Conservation (phyloP, 2,888 invertebrate genomes). For the Nomada fucata region DNA sequence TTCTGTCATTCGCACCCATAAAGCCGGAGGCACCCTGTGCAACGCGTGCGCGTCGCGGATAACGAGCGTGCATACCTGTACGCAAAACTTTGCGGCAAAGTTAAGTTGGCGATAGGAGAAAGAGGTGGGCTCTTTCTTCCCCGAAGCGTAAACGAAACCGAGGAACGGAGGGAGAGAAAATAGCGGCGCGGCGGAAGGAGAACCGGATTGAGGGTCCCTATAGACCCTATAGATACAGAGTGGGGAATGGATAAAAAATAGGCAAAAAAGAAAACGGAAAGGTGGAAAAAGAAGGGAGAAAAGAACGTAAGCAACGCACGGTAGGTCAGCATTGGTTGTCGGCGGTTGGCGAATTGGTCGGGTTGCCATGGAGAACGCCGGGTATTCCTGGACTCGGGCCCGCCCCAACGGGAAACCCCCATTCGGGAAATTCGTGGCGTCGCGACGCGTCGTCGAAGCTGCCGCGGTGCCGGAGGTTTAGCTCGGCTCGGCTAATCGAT, state of each 20-base stretch:
- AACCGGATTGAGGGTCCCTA: constrained; percentile 20
- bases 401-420: constrained; percentile 81
- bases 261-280: neutral
- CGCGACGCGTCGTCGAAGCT: constrained; percentile 79
- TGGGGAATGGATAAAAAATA: constrained; percentile 3
- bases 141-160: constrained; percentile 51
- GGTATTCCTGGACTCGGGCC: constrained; percentile 77
- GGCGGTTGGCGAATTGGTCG: constrained; percentile 82
- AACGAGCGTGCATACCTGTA: neutral
- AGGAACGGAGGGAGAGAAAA: constrained; percentile 34
- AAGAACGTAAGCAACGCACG: constrained; percentile 69
- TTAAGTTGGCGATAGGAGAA: constrained; percentile 9
- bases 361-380: constrained; percentile 82
- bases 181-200: constrained; percentile 41
- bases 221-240: neutral
- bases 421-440: constrained; percentile 83
- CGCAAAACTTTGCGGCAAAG: neutral
- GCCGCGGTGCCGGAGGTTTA: constrained; percentile 73
- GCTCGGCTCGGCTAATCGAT: constrained; percentile 81
- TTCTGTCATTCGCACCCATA: neutral
- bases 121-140: neutral
- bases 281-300: constrained; percentile 45
- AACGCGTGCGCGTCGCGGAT: neutral
- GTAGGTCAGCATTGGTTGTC: constrained; percentile 78
- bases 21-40: neutral